These are phyloP conservation scores for Dallia pectoralis DNA, from an alignment of 2,797 vertebrate species.

Conservation along the genomic window DNA sequence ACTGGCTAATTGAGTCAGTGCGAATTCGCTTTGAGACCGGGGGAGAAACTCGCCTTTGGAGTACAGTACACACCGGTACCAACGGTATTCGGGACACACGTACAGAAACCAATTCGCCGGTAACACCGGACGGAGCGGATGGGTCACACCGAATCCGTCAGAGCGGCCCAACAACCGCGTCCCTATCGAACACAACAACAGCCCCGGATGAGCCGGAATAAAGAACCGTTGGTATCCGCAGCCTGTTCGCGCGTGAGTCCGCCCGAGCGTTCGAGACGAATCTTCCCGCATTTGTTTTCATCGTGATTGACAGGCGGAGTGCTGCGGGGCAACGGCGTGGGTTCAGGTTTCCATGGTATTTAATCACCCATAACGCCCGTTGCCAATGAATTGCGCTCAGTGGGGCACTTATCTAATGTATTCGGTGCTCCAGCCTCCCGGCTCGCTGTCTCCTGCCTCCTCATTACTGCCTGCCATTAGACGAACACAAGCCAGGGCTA, in stretches of 20 bases:
- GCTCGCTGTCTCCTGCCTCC: conserved; percentile 21
- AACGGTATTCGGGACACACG: conserved; percentile 27
- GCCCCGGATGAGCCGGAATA: conserved; percentile 10
- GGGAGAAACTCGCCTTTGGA: conserved; percentile 52
- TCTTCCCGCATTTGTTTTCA: conserved; percentile 31
- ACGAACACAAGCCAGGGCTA: conserved; percentile 14
- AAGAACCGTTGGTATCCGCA: not conserved
- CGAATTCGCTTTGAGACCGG: conserved; percentile 40
- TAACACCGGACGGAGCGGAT: conserved; percentile 27
- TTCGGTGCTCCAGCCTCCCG: conserved; percentile 25
- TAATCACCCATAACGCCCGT: conserved; percentile 60
- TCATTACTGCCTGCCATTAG: conserved; percentile 14
- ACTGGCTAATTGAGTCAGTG: conserved; percentile 62
- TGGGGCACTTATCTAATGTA: conserved; percentile 39
- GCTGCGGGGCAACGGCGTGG: conserved; percentile 25
- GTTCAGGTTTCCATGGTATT: conserved; percentile 60
- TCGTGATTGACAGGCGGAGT: conserved; percentile 45
- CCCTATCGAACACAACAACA: conserved; percentile 38
- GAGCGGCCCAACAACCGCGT: conserved; percentile 37
- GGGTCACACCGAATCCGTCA: conserved; percentile 24
- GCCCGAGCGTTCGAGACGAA: not conserved
- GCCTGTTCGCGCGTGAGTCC: not conserved
- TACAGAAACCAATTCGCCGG: conserved; percentile 2
- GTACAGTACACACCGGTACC: conserved; percentile 33
- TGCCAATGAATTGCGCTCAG: conserved; percentile 40